phyloP scores from a whole-genome alignment of 2,113 vertebrate species.

The Sturnus vulgaris region DNA sequence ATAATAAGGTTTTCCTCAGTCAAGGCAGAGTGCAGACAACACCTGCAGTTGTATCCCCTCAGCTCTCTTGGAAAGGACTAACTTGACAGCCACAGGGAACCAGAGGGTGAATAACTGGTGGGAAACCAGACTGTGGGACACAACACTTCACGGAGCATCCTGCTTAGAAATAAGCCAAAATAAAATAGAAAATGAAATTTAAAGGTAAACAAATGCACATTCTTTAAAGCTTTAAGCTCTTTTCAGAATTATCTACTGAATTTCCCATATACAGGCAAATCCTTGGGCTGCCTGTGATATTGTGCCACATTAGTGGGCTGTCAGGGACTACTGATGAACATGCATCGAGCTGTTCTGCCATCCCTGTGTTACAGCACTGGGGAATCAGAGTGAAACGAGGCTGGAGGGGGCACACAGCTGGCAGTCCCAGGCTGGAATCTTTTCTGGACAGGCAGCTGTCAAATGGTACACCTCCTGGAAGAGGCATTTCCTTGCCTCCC shows the following conservation, averaged over 20 bases:
- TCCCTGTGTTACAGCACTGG: background rate
- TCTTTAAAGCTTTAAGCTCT: background rate
- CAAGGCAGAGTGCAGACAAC: background rate
- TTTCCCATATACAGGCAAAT: background rate
- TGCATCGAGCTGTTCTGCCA: background rate
- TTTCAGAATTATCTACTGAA: background rate
- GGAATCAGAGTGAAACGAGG: background rate
- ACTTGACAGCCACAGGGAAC: background rate
- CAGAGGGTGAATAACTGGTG: background rate
- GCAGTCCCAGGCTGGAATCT: background rate
- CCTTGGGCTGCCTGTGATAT: background rate
- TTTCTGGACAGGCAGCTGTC: background rate
- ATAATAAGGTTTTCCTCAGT: background rate
- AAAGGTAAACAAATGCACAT: background rate
- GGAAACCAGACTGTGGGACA: background rate
- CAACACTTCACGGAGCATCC: background rate
- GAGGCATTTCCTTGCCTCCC: background rate
- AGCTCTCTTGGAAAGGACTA: background rate
- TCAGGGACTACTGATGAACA: background rate
- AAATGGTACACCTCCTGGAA: background rate
- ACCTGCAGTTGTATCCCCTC: background rate
- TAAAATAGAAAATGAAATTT: background rate
- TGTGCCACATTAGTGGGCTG: background rate
- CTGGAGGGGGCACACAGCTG: background rate
- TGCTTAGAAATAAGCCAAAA: background rate